Base-by-base conservation (phyloP, 2,113 vertebrate genomes). In the Neogobius melanostomus region DNA sequence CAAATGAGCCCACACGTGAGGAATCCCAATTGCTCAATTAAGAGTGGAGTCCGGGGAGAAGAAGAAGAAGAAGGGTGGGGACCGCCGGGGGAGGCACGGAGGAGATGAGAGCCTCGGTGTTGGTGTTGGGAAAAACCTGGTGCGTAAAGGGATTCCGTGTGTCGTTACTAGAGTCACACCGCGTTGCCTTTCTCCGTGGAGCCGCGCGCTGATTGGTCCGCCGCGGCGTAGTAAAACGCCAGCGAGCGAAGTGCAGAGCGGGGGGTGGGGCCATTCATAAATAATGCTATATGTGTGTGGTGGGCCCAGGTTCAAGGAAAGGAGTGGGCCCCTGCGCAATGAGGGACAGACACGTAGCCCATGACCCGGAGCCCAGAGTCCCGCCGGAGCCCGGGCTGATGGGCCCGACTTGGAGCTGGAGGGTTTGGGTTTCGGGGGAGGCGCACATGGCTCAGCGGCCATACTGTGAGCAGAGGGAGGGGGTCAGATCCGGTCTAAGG, bases 1-100 rank as follows among this genome's bases (percentile, higher is more conserved):
- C 95, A 96, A 96, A 97, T 98, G 95, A 98, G 94, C 93, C 93
- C 94, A 95, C 96, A 98, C 95, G 96, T 97, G 96, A 98, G 94
- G 94, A 94, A 94, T 95, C 94, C 94, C 92, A 93, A 95, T 95
- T 94, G 93, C 93, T 96, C 95, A 96, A 97, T 96, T 94, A 96
- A 94, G 93, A 93, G 91, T 87, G 88, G 93, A 21, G 88, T 90
- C 91, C 90, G 88, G 83, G 90, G 86, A 67, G 83, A 88, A 89
- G 88, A n/a, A n/a, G n/a, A 91, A 85, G 83, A 88, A 36, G 28
- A 36, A 36, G 28, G 28, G 28, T 36, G 28, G 28, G 28, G 28
- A 36, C 28, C 28, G 28, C 28, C 82, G 89, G 85, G 84, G 86
- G 90, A 82, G 87, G 88, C 80, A 81, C 53, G 72, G 84, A 79